Base-by-base conservation (phyloP, 2,797 vertebrate genomes). In the Podarcis siculus region DNA sequence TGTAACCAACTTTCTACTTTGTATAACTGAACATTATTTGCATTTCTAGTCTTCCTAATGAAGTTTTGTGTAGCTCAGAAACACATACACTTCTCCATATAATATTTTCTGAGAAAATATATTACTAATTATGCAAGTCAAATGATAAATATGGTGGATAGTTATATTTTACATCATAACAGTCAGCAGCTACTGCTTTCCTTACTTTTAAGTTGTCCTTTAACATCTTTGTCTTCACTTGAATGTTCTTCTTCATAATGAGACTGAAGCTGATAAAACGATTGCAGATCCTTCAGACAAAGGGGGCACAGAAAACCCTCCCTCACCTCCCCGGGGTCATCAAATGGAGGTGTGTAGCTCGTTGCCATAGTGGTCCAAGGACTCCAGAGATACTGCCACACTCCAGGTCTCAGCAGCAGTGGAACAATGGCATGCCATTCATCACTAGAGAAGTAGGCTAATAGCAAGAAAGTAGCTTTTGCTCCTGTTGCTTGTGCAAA, bases 191-290 rank as follows among this genome's bases (percentile, higher is more conserved):
- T 35, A 3, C 8, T 58, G 49, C 0, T 1, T 15, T 69, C 87
- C 98, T 97, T 95, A 99, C 99, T 99, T 96, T 97, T 98, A 71
- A 99, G 96, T 93, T 99, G 99, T 0, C 98, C 98, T 89, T 93
- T 95, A 82, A 99, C 98, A 72, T 99, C 98, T 12, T 97, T 95
- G 86, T 99, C 98, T 25, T 99, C 99, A 32, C 97, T 96, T 0
- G 97, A 97, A 94, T 99, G 99, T 93, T 99, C 98, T 72, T 99
- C 98, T 82, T 99, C 99, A 78, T 99, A 99, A 95, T 99, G 99
- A n/a, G 97, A 96, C 93, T 98, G 98, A 1, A 99, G 98, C 90
- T 99, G 99, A 89, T 98, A 98, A 92, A 99, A 98, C 0, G 99
- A 98, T 95, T 99, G 99, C 4, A 99, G 97, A 92, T 99, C 99